A percentile compares a stretch with the other conserved stretches of the same genome.
Conservation (phyloP, 2,888 invertebrate species). For the Tetheella fluctuosa region DNA sequence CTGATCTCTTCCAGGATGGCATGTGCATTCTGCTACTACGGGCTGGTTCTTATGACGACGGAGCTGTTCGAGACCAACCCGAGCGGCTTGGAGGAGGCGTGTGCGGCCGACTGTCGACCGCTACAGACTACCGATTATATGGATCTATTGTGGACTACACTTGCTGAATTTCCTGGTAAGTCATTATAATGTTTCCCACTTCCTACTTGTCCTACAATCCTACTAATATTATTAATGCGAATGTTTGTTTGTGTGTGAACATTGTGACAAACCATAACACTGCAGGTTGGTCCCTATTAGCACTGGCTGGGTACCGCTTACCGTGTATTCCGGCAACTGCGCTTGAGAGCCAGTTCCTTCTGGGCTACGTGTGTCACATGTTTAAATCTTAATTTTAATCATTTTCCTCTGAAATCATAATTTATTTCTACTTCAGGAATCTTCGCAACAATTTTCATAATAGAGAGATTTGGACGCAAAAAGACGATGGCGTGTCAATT, state of each 20-base stretch:
- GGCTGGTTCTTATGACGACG: slow-evolving; percentile 96
- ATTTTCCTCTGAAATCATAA: slow-evolving; percentile 1
- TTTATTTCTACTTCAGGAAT: slow-evolving; percentile 85
- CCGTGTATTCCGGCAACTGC: too few species aligned
- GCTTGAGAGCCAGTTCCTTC: too few species aligned
- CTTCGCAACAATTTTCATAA: slow-evolving; percentile 93
- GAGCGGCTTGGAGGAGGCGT: slow-evolving; percentile 70
- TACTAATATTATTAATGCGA: too few species aligned
- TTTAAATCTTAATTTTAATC: too few species aligned
- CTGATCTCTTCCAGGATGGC: slow-evolving; percentile 93
- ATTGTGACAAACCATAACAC: too few species aligned
- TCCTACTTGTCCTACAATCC: too few species aligned
- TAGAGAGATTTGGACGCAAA: slow-evolving; percentile 95
- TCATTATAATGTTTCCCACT: neutral
- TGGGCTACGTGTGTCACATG: too few species aligned
- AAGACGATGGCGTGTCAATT: slow-evolving; percentile 98
- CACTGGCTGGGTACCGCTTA: too few species aligned
- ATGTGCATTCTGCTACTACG: slow-evolving; percentile 98
- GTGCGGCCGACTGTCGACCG: slow-evolving; percentile 87
- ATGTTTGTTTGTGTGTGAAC: too few species aligned
- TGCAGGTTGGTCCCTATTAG: too few species aligned
- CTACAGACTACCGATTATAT: slow-evolving; percentile 94
- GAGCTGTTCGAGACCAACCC: slow-evolving; percentile 91
- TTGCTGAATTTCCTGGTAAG: slow-evolving; percentile 96
- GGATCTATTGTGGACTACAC: slow-evolving; percentile 96